Conservation (phyloP, 35 echinoderm and acorn worm species). For the Eucidaris tribuloides region DNA sequence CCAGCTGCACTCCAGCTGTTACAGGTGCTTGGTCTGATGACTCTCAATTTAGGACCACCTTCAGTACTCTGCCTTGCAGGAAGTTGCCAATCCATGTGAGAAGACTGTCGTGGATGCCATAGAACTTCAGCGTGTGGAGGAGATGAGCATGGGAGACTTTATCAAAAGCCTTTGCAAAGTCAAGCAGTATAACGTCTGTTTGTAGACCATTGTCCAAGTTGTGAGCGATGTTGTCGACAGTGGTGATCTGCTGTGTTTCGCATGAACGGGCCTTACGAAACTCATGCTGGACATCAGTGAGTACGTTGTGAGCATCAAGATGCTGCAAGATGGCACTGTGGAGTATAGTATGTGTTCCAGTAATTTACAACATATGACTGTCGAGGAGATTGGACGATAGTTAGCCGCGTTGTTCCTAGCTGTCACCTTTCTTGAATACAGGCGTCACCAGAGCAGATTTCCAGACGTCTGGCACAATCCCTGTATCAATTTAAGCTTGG, state of each 20-base stretch:
- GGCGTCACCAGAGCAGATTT: too few species aligned
- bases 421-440: conserved; percentile 40
- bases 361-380: conserved; percentile 20
- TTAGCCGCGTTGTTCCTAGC: background rate
- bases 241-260: conserved; percentile 7
- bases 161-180: conserved; percentile 70
- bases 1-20: conserved; percentile 55
- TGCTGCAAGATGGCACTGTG: background rate
- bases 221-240: background rate
- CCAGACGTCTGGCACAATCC: conserved; percentile 17
- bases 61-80: conserved; percentile 13
- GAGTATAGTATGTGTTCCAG: conserved; percentile 44
- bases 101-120: conserved; percentile 1
- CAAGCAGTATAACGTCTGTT: conserved; percentile 31
- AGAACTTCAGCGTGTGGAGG: conserved; percentile 18
- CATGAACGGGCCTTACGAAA: conserved; percentile 14
- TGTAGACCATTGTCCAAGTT: background rate
- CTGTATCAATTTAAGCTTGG: conserved; percentile 21
- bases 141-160: conserved; percentile 31
- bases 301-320: conserved; percentile 1
- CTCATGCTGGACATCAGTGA: conserved; percentile 6
- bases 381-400: conserved; percentile 14
- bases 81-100: conserved; percentile 46
- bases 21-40: background rate
- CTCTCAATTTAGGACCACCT: background rate